Evolutionary conservation across 2,888 invertebrate species (phyloP).

Genomic region (Fragum whitleyi): DNA sequence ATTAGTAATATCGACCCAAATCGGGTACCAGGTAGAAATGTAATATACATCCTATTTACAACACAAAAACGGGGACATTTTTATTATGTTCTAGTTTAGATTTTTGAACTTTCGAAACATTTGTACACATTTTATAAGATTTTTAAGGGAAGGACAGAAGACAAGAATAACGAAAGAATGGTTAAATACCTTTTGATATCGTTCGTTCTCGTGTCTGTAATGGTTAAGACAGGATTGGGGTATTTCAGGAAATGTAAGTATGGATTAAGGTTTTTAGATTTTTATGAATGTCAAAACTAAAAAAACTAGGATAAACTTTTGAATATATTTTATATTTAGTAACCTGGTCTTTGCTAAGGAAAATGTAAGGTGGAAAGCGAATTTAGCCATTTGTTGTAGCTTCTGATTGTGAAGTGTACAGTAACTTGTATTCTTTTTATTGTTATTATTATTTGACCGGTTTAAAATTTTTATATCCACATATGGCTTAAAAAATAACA

Average conservation of each 20-base stretch:
- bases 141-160: background rate
- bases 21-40: background rate
- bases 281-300: too few species aligned
- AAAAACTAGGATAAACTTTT: too few species aligned
- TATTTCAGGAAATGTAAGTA: background rate
- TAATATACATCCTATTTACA: background rate
- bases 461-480: too few species aligned
- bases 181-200: background rate
- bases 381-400: too few species aligned
- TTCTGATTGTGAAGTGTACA: too few species aligned
- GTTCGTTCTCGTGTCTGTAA: background rate
- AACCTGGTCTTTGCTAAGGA: too few species aligned
- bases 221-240: background rate
- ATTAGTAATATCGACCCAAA: background rate
- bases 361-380: too few species aligned
- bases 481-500: too few species aligned
- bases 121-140: background rate
- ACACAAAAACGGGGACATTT: slow-evolving; percentile 1
- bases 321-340: too few species aligned
- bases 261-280: too few species aligned
- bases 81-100: background rate
- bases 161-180: background rate
- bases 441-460: too few species aligned
- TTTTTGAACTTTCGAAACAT: background rate
- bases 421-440: too few species aligned